phyloP scores from a whole-genome alignment of 2,888 invertebrate species.

The Megamerina dolium region DNA sequence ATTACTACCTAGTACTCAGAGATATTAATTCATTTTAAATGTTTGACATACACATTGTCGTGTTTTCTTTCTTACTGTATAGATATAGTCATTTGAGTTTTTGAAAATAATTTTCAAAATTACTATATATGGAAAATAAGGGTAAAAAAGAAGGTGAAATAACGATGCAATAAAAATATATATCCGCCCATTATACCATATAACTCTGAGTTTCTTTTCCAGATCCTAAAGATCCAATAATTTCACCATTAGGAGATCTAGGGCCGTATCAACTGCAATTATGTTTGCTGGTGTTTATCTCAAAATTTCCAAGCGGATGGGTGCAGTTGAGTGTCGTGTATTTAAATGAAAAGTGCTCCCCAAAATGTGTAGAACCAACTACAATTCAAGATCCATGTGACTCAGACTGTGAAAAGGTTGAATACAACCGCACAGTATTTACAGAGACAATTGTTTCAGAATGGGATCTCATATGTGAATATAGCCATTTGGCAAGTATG shows the following conservation, averaged over 20 bases:
- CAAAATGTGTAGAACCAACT: slow-evolving; percentile 19
- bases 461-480: slow-evolving; percentile 62
- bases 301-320: slow-evolving; percentile 76
- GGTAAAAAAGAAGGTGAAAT: neutral
- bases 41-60: too few species aligned
- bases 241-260: slow-evolving; percentile 64
- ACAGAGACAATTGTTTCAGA: slow-evolving; percentile 67
- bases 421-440: slow-evolving; percentile 61
- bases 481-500: slow-evolving; percentile 61
- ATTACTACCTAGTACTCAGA: too few species aligned
- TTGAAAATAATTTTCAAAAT: too few species aligned
- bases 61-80: too few species aligned
- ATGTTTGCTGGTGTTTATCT: slow-evolving; percentile 61
- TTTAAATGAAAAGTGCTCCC: slow-evolving; percentile 58
- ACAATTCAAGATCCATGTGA: slow-evolving; percentile 51
- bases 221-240: slow-evolving; percentile 55
- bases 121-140: too few species aligned
- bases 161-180: neutral
- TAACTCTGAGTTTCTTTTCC: too few species aligned
- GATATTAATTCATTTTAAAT: too few species aligned
- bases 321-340: slow-evolving; percentile 74
- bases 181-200: neutral
- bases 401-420: slow-evolving; percentile 53
- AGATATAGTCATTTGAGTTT: too few species aligned
- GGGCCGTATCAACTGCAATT: slow-evolving; percentile 72